Percentiles rank a stretch among this genome's conserved stretches.
Conservation (phyloP, 2,797 vertebrate genomes). For the Aldrovandia affinis region DNA sequence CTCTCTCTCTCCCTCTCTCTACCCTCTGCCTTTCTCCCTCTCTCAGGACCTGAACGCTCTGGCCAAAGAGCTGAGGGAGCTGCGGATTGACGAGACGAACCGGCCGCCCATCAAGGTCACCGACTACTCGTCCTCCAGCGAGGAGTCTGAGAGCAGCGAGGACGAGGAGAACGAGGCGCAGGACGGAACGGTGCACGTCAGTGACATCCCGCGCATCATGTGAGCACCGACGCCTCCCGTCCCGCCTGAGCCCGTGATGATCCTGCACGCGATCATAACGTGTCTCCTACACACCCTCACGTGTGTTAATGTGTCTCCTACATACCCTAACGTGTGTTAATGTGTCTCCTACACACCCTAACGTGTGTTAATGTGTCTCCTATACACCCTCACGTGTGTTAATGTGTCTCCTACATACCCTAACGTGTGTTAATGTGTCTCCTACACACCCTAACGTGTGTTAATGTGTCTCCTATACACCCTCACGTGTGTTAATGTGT, state of each 20-base stretch:
- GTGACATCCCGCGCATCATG: conserved; percentile 97
- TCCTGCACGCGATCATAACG: too few species aligned
- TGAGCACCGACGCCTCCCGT: conserved; percentile 62
- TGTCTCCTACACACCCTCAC: too few species aligned
- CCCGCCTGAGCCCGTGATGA: neutral
- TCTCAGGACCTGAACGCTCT: conserved; percentile 90
- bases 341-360: too few species aligned
- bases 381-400: too few species aligned
- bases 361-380: too few species aligned
- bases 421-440: too few species aligned
- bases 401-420: too few species aligned
- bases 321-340: too few species aligned
- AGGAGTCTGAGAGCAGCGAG: conserved; percentile 92
- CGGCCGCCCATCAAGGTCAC: conserved; percentile 94
- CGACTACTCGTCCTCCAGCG: conserved; percentile 96
- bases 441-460: too few species aligned
- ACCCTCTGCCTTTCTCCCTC: conserved; percentile 20
- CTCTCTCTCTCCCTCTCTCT: conserved; percentile 24
- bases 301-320: too few species aligned
- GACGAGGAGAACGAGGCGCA: conserved; percentile 89
- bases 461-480: too few species aligned
- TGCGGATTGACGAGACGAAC: conserved; percentile 92
- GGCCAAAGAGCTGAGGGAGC: conserved; percentile 92
- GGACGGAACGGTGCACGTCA: conserved; percentile 92
- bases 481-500: too few species aligned